phyloP scores from a whole-genome alignment of 2,797 vertebrate genomes.

The Sylvia borin region DNA sequence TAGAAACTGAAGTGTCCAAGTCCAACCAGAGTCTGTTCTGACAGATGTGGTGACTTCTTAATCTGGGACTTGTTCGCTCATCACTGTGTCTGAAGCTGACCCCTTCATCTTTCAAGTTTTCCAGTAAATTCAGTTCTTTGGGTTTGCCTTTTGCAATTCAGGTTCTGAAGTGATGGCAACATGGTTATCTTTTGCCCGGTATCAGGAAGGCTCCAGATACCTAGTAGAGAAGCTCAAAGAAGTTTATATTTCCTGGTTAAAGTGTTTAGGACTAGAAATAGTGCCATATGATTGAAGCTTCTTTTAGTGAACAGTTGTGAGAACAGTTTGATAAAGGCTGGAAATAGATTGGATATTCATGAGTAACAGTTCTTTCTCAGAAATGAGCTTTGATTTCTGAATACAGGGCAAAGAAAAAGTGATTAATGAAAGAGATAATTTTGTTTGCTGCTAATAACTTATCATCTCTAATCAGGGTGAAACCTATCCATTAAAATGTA shows the following conservation, averaged over 20 bases:
- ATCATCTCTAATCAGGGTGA: slow-evolving; percentile 14
- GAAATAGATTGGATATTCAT: background rate
- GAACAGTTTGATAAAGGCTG: background rate
- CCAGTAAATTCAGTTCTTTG: background rate
- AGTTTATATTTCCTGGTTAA: background rate
- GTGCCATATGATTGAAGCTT: background rate
- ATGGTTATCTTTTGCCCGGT: background rate
- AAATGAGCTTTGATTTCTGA: slow-evolving; percentile 15
- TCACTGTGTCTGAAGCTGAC: background rate
- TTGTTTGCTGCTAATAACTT: slow-evolving; percentile 42
- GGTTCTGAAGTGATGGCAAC: background rate
- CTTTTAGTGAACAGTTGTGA: background rate
- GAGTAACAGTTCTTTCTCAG: background rate
- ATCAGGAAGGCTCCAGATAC: background rate
- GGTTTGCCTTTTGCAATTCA: background rate
- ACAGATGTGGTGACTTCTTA: background rate
- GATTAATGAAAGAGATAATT: slow-evolving; percentile 24
- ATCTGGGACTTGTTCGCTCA: background rate
- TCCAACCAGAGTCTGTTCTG: fast-evolving
- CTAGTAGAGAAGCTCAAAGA: background rate
- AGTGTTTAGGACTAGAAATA: background rate
- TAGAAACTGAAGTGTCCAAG: background rate
- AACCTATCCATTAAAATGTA: slow-evolving; percentile 36
- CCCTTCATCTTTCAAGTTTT: background rate
- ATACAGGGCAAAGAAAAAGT: background rate